Conservation (phyloP, 2,113 vertebrate genomes). For the Monopterus albus region DNA sequence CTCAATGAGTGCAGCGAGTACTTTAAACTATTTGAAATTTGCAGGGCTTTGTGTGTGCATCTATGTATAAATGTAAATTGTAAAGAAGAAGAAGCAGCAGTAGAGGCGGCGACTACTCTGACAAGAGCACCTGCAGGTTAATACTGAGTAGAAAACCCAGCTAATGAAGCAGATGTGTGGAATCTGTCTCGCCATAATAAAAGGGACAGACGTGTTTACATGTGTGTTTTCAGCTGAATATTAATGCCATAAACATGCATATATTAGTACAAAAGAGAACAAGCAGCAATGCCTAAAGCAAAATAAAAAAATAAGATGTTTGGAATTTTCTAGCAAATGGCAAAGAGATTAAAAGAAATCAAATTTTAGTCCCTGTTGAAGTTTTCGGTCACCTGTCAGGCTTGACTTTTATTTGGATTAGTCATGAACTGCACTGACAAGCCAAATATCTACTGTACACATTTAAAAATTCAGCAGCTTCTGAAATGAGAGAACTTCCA, state of each 20-base stretch:
- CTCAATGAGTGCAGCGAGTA: constrained; percentile 71
- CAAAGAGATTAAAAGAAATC: not conserved
- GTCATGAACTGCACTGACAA: not conserved
- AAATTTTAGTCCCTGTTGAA: not conserved
- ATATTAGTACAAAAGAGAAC: not conserved
- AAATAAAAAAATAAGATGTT: not conserved
- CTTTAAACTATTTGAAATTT: constrained; percentile 78
- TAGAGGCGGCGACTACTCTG: not conserved
- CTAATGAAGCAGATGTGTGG: constrained; percentile 50
- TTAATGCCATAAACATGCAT: constrained; percentile 29
- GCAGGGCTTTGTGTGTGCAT: constrained; percentile 63
- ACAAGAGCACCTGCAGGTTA: constrained; percentile 74
- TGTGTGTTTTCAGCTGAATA: constrained; percentile 38
- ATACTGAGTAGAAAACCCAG: constrained; percentile 13
- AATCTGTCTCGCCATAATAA: constrained; percentile 19
- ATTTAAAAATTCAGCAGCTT: not conserved
- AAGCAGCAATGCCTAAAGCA: not conserved
- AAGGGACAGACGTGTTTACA: constrained; percentile 42
- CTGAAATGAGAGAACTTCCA: not conserved
- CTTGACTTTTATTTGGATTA: not conserved
- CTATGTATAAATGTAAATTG: constrained; percentile 59
- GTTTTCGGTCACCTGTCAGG: not conserved
- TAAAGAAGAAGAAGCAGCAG: constrained; percentile 39
- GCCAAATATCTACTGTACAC: too few relatives aligned
- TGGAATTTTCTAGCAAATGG: not conserved